These are phyloP conservation scores for Poeciliopsis prolifica DNA, from an alignment of 2,113 vertebrate genomes.

Conservation along the genomic window DNA sequence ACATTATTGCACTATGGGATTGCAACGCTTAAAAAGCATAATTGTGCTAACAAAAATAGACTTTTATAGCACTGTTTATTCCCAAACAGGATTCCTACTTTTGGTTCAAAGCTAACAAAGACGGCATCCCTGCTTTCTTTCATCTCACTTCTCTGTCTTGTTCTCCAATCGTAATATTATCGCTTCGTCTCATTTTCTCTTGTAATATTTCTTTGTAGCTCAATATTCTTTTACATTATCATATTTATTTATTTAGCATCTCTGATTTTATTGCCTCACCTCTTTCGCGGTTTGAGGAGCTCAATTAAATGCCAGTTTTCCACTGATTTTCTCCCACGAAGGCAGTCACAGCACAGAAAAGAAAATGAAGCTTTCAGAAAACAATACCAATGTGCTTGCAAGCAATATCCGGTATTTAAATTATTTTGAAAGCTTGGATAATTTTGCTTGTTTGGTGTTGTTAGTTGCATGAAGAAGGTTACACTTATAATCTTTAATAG, in stretches of 20 bases:
- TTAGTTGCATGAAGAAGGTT: constrained; percentile 16
- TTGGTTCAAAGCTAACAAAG: constrained; percentile 31
- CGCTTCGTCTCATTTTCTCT: constrained; percentile 26
- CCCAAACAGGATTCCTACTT: constrained; percentile 20
- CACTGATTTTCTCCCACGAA: constrained; percentile 44
- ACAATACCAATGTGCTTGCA: constrained; percentile 42
- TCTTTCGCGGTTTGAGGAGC: constrained; percentile 37
- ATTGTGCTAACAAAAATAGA: constrained; percentile 7
- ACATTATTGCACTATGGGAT: constrained; percentile 6
- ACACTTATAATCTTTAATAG: constrained; percentile 29
- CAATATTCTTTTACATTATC: constrained; percentile 46
- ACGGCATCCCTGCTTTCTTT: constrained; percentile 40
- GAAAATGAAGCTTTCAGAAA: constrained; percentile 59
- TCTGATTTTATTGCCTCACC: constrained; percentile 52
- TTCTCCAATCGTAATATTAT: constrained; percentile 28
- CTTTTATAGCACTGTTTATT: constrained; percentile 14
- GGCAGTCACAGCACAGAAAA: constrained; percentile 17
- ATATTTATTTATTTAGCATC: constrained; percentile 69
- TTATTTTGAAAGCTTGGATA: constrained; percentile 21
- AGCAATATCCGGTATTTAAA: constrained; percentile 22
- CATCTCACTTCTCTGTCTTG: constrained; percentile 8
- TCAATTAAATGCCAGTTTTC: constrained; percentile 49
- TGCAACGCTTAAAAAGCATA: constrained; percentile 15
- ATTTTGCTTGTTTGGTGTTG: constrained; percentile 30
- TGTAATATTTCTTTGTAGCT: constrained; percentile 62